These are phyloP conservation scores for Endomychus coccineus DNA, from an alignment of 2,888 invertebrate species.

Conservation along the genomic window DNA sequence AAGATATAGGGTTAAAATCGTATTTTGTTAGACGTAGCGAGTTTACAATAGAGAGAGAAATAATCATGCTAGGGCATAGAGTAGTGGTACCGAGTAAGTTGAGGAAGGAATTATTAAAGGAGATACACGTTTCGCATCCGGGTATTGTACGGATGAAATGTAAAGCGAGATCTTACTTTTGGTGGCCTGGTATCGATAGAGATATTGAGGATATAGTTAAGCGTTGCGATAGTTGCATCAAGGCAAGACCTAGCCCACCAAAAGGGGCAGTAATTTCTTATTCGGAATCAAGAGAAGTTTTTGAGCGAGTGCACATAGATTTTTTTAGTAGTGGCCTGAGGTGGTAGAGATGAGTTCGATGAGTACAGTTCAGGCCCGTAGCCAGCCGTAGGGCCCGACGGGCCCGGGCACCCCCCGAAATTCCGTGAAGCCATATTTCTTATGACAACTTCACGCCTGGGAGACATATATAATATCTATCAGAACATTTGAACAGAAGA, in stretches of 20 bases:
- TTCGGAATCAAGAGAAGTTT: too few relatives aligned
- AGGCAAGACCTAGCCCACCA: slow-evolving; percentile 4
- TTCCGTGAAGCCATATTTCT: too few relatives aligned
- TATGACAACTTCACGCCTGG: too few relatives aligned
- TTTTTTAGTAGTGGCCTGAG: too few relatives aligned
- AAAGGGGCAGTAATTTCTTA: too few relatives aligned
- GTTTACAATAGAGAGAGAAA: slow-evolving; percentile 8
- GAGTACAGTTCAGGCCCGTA: too few relatives aligned
- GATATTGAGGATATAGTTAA: slow-evolving; percentile 9
- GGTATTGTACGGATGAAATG: slow-evolving; percentile 8
- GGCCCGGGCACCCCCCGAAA: too few relatives aligned
- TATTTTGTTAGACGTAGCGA: slow-evolving; percentile 9
- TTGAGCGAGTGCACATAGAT: too few relatives aligned
- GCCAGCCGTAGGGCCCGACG: too few relatives aligned
- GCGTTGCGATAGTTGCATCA: slow-evolving; percentile 6
- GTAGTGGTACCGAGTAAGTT: slow-evolving; percentile 11
- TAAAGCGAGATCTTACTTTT: slow-evolving; percentile 9
- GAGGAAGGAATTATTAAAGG: slow-evolving; percentile 7
- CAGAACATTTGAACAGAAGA: too few relatives aligned
- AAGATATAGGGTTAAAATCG: slow-evolving; percentile 6
- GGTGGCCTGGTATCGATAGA: slow-evolving; percentile 8
- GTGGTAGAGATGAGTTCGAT: too few relatives aligned
- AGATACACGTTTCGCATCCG: slow-evolving; percentile 23
- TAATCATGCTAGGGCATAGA: slow-evolving; percentile 12
- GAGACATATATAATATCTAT: too few relatives aligned